Evolutionary conservation across 2,888 invertebrate species (phyloP).

Genomic region (Nomada ferruginata): DNA sequence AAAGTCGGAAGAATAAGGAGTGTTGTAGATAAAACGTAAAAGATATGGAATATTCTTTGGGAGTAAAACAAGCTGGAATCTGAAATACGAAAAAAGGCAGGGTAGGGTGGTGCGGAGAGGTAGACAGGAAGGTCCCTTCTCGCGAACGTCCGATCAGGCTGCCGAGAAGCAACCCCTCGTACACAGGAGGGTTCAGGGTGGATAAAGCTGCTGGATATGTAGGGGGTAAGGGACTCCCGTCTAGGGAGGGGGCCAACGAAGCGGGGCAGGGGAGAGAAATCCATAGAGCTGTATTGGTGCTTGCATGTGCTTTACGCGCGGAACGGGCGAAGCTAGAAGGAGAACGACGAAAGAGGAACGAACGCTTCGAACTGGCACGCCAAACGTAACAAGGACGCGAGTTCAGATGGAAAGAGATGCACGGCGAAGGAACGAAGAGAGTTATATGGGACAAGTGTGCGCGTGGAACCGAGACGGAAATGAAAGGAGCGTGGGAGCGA

Average conservation of each 20-base stretch:
- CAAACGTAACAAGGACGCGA: constrained; percentile 36
- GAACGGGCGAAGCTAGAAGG: constrained; percentile 35
- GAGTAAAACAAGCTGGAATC: constrained; percentile 35
- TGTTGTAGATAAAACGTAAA: neutral
- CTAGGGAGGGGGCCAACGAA: constrained; percentile 59
- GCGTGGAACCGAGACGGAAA: constrained; percentile 37
- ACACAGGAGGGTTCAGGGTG: constrained; percentile 68
- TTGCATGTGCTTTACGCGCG: constrained; percentile 32
- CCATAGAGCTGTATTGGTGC: constrained; percentile 27
- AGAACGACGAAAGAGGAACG: constrained; percentile 48
- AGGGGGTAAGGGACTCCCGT: constrained; percentile 64
- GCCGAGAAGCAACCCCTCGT: constrained; percentile 67
- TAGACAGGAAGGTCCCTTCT: constrained; percentile 52
- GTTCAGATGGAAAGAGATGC: constrained; percentile 5
- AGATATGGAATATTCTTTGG: constrained; percentile 21
- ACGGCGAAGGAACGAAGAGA: constrained; percentile 3
- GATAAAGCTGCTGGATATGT: constrained; percentile 71
- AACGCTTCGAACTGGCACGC: constrained; percentile 13
- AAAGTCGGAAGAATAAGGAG: neutral
- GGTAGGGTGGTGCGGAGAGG: constrained; percentile 28
- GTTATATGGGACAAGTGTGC: constrained; percentile 11
- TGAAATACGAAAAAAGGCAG: constrained; percentile 48
- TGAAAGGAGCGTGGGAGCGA: constrained; percentile 7
- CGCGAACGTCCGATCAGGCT: constrained; percentile 60
- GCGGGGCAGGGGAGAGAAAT: constrained; percentile 33